These are phyloP conservation scores for Hyles vespertilio DNA, from an alignment of 1,140 invertebrate genomes.

Conservation along the genomic window DNA sequence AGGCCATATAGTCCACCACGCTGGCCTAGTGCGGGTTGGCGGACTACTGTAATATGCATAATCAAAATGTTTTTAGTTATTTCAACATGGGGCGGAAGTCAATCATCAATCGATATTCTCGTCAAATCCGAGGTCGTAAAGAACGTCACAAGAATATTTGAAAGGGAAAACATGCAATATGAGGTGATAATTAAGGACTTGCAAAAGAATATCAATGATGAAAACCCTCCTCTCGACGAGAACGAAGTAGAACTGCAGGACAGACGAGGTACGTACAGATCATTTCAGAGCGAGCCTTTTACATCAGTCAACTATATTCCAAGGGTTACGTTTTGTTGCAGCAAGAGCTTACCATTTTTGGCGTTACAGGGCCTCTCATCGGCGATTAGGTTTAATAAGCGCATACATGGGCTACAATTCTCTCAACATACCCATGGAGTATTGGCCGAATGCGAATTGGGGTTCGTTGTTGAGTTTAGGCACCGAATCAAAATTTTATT, in stretches of 20 bases:
- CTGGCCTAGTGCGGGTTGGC: no score
- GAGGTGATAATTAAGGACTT: conserved; percentile 84
- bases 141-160: conserved; percentile 74
- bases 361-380: conserved; percentile 69
- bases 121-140: conserved; percentile 77
- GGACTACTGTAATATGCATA: neutral
- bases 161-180: conserved; percentile 77
- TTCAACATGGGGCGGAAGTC: conserved; percentile 82
- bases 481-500: conserved; percentile 31
- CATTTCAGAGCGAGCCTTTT: conserved; percentile 3
- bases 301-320: conserved; percentile 53
- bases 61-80: conserved; percentile 72
- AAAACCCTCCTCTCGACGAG: conserved; percentile 82
- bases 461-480: conserved; percentile 66
- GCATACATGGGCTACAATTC: conserved; percentile 76
- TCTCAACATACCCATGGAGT: conserved; percentile 73
- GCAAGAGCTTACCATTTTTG: conserved; percentile 76
- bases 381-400: conserved; percentile 57
- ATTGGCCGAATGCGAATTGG: conserved; percentile 77
- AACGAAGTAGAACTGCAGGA: conserved; percentile 81
- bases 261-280: conserved; percentile 79
- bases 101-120: conserved; percentile 80
- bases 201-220: conserved; percentile 84
- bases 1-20: no score
- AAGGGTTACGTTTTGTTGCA: conserved; percentile 70